phyloP scores from a whole-genome alignment of 2,888 invertebrate species.

The Epirrhoe alternata region DNA sequence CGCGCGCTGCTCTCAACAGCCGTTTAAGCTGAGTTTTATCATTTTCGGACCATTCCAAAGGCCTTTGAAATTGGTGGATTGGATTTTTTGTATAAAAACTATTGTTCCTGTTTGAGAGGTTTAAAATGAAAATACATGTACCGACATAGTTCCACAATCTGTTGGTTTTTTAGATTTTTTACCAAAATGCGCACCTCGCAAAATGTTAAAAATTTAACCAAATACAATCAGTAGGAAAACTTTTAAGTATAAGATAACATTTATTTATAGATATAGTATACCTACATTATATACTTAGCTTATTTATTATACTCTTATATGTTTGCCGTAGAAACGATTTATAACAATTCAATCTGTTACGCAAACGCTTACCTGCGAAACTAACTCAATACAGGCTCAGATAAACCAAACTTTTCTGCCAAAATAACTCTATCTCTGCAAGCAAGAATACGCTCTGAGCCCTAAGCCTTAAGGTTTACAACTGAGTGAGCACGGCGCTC shows the following conservation, averaged over 20 bases:
- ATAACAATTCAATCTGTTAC: slow-evolving; percentile 31
- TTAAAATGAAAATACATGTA: too few relatives aligned
- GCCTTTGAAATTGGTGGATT: neutral
- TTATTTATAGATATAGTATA: too few relatives aligned
- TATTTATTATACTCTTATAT: neutral
- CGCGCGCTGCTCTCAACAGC: neutral
- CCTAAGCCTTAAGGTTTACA: slow-evolving; percentile 6
- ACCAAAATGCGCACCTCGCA: too few relatives aligned
- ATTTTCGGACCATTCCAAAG: slow-evolving; percentile 19
- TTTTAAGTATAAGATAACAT: too few relatives aligned
- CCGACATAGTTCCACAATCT: too few relatives aligned
- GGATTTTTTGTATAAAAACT: neutral
- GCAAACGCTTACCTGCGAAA: slow-evolving; percentile 29
- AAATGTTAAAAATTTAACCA: too few relatives aligned
- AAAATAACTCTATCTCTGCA: slow-evolving; percentile 20
- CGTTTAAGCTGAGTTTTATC: slow-evolving; percentile 26
- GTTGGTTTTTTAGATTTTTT: too few relatives aligned
- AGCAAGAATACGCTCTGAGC: slow-evolving; percentile 6
- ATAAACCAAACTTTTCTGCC: slow-evolving; percentile 36
- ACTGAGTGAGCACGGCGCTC: slow-evolving; percentile 10
- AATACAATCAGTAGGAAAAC: too few relatives aligned
- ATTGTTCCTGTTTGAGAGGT: neutral
- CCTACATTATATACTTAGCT: too few relatives aligned
- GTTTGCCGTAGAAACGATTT: slow-evolving; percentile 15
- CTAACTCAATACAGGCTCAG: slow-evolving; percentile 34